Conservation (phyloP, 2,113 vertebrate genomes). For the Tenrec ecaudatus region DNA sequence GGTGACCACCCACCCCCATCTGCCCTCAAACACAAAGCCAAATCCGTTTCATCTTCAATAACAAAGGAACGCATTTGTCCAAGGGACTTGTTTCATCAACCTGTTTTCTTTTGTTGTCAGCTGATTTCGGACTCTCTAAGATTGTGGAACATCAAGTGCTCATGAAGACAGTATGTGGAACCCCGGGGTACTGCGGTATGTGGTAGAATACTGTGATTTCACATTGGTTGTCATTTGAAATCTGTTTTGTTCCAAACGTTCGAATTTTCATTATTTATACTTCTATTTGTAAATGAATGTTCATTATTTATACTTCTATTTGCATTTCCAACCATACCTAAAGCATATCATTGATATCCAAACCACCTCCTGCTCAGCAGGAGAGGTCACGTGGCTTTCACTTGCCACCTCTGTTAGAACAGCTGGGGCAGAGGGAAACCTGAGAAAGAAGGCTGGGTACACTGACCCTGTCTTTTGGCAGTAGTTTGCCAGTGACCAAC, state of each 20-base stretch:
- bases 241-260: conserved; percentile 39
- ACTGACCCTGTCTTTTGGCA: not conserved
- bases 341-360: not conserved
- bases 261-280: conserved; percentile 44
- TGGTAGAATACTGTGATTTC: conserved; percentile 58
- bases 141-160: conserved; percentile 93
- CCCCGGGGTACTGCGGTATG: conserved; percentile 94
- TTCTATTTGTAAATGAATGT: too few relatives aligned
- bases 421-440: not conserved
- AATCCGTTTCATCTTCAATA: not conserved
- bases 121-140: conserved; percentile 94
- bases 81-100: not conserved
- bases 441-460: too few relatives aligned
- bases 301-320: not conserved
- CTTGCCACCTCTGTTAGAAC: not conserved
- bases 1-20: not conserved
- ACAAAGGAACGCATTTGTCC: not conserved
- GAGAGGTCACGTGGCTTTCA: not conserved
- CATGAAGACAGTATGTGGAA: conserved; percentile 94
- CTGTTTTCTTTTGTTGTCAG: conserved; percentile 80
- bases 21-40: not conserved
- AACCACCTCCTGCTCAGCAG: not conserved
- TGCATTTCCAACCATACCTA: not conserved
- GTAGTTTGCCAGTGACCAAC: not conserved
- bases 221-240: conserved; percentile 9